phyloP scores from a whole-genome alignment of 2,113 vertebrate genomes.

The Neotragus moschatus region DNA sequence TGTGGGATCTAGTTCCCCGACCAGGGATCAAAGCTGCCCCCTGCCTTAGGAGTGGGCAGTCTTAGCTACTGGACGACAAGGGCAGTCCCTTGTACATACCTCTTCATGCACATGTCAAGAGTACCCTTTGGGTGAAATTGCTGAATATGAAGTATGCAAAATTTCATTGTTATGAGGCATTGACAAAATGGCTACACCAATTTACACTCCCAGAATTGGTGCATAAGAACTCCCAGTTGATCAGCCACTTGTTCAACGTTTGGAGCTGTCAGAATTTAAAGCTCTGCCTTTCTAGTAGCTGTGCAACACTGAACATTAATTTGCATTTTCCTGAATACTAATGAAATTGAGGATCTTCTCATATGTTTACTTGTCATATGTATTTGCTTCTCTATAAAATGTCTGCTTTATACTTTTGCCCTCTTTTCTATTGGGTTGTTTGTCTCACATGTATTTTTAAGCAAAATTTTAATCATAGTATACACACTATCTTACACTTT shows the following conservation, averaged over 20 bases:
- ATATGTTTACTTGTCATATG: neutral
- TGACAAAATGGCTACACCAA: neutral
- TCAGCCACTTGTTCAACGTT: neutral
- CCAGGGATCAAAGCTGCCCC: neutral
- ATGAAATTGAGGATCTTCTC: neutral
- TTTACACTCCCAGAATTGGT: neutral
- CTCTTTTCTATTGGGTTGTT: neutral
- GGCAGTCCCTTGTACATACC: neutral
- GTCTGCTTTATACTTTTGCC: neutral
- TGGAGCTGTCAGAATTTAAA: neutral
- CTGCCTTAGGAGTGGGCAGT: neutral
- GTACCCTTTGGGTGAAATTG: neutral
- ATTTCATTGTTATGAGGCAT: neutral
- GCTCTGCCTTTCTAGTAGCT: neutral
- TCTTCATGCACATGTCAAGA: neutral
- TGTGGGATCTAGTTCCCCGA: neutral
- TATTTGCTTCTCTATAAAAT: neutral
- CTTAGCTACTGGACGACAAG: neutral
- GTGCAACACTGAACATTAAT: neutral
- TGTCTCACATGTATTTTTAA: neutral
- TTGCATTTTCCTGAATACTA: neutral
- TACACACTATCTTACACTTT: neutral
- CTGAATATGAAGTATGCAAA: neutral
- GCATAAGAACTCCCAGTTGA: neutral
- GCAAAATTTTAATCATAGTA: neutral